Evolutionary conservation across 1,140 invertebrate genomes (phyloP).

Genomic region (Araneus ventricosus): DNA sequence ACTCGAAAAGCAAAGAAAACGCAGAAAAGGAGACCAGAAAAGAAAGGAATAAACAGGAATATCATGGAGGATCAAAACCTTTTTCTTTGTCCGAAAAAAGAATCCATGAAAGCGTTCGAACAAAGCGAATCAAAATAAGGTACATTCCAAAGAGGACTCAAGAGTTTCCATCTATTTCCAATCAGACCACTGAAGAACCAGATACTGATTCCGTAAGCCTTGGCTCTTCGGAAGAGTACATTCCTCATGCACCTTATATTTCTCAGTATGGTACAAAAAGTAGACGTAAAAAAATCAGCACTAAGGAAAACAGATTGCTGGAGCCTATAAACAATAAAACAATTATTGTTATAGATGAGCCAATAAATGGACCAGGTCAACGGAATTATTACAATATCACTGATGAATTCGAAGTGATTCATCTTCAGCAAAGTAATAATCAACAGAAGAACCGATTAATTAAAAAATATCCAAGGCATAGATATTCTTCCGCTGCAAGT

Average conservation of each 20-base stretch:
- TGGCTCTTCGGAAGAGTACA: neutral
- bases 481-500: constrained; percentile 1
- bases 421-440: neutral
- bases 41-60: neutral
- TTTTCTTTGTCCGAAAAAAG: constrained; percentile 24
- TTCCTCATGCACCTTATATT: neutral
- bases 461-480: neutral
- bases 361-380: neutral
- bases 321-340: neutral
- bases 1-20: neutral
- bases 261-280: neutral
- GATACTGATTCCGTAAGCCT: neutral
- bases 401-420: constrained; percentile 17
- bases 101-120: neutral
- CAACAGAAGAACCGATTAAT: neutral
- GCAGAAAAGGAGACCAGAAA: neutral
- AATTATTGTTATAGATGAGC: too few relatives aligned
- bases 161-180: neutral
- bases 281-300: neutral
- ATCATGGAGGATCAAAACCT: constrained; percentile 13
- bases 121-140: constrained; percentile 16
- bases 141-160: neutral
- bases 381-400: constrained; percentile 29
- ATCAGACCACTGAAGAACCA: neutral
- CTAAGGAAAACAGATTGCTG: neutral